phyloP scores from a whole-genome alignment of 2,113 vertebrate species.

The Eublepharis macularius region DNA sequence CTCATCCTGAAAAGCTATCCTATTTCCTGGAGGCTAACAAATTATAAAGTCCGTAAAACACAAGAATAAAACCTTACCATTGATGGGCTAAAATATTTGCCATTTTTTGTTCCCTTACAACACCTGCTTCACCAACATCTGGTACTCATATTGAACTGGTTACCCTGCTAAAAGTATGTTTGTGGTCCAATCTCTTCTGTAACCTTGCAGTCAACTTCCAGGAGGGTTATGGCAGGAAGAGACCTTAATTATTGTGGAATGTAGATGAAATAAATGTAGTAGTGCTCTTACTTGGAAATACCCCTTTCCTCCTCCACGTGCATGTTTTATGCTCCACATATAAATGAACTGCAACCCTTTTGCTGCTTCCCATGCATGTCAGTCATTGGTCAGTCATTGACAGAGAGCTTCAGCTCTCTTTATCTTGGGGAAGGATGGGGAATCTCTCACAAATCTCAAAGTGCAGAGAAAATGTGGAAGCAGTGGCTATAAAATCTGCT shows the following conservation, averaged over 20 bases:
- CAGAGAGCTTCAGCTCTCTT: background rate
- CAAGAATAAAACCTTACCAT: too few species aligned
- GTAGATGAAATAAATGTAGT: background rate
- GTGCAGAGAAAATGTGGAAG: background rate
- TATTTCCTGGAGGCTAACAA: too few species aligned
- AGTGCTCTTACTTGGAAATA: background rate
- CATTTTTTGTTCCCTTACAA: too few species aligned
- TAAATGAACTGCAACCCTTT: background rate
- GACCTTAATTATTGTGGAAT: background rate
- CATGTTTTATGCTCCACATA: background rate
- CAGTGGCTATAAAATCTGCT: slow-evolving; percentile 18
- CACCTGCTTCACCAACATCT: too few species aligned
- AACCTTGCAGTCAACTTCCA: background rate
- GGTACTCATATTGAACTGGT: too few species aligned
- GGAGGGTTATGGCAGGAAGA: background rate
- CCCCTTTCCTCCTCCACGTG: too few species aligned
- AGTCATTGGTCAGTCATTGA: background rate
- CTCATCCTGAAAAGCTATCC: too few species aligned
- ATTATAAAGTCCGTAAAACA: too few species aligned
- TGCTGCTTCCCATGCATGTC: background rate
- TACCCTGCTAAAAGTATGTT: too few species aligned
- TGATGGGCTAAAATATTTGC: too few species aligned
- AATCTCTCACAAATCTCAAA: background rate
- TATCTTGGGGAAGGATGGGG: background rate
- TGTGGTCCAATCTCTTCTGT: too few species aligned